Conservation (phyloP, 1,140 invertebrate genomes). For the Andrena cerasifolii region DNA sequence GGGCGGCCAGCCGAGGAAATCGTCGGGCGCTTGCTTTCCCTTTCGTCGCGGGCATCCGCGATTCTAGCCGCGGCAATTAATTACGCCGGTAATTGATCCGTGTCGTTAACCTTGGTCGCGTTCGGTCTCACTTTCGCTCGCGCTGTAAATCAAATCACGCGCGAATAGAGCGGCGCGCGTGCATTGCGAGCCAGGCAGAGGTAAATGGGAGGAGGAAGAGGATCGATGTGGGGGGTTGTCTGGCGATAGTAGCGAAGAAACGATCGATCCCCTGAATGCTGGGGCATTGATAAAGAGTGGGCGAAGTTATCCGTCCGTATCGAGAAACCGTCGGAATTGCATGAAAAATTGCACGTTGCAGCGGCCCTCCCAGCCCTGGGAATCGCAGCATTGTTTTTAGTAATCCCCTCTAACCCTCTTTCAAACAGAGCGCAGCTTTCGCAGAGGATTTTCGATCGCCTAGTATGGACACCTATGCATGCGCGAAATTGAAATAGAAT, state of each 20-base stretch:
- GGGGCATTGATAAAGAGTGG: neutral
- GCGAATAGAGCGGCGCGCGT: conserved; percentile 8
- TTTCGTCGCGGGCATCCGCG: conserved; percentile 19
- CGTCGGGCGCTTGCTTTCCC: conserved; percentile 4
- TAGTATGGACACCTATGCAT: too few species aligned
- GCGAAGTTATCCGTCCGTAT: neutral
- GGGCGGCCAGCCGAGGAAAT: neutral
- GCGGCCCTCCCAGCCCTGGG: too few species aligned
- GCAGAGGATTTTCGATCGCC: too few species aligned
- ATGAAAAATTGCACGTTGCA: too few species aligned
- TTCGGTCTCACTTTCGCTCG: conserved; percentile 42
- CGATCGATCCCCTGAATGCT: neutral
- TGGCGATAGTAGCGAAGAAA: neutral
- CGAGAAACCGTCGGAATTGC: too few species aligned
- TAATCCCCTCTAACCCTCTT: too few species aligned
- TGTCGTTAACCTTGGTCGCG: conserved; percentile 46
- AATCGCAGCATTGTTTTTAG: too few species aligned
- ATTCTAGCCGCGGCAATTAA: conserved; percentile 12
- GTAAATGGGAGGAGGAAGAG: neutral
- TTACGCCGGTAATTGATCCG: conserved; percentile 38
- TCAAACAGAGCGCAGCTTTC: too few species aligned
- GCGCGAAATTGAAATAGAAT: neutral
- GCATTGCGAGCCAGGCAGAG: conserved; percentile 13
- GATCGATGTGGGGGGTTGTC: neutral
- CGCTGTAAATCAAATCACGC: conserved; percentile 56